Base-by-base conservation (phyloP, 2,797 vertebrate species). In the Threskiornis aethiopicus region DNA sequence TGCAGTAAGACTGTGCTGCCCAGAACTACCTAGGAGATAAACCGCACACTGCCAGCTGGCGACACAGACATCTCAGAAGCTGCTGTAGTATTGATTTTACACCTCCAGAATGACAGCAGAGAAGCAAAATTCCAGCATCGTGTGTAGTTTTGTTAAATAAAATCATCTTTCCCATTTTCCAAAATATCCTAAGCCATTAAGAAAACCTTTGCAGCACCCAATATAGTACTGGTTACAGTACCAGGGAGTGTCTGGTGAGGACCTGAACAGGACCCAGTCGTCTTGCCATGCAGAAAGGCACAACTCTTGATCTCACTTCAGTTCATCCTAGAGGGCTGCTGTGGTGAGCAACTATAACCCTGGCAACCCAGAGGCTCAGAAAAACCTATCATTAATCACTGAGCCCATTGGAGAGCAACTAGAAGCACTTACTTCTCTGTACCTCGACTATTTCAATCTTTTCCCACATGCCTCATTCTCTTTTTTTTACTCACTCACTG, bases 381-480 rank as follows among this genome's bases (percentile, higher is more conserved):
- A 86, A 93, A 92, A 8, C 12, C n/a, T 29, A 16, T 54, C 79
- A 67, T 78, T 59, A 80, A 85, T 89, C 82, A 85, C 65, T 7
- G 9, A 81, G 47, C 12, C 35, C 6, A 1, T 4, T 78, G 57
- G 47, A 92, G 37, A 93, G 71, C 31, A 49, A 41, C 66, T 73
- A 79, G 81, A 54, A 95, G 81, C 71, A 87, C 64, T 89, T 80
- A 87, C 20, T 93, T 70, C 52, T 83, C 78, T 54, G n/a, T 77
- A 51, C 66, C 64, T 92, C 3, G 2, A 55, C n/a, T 3, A 3
- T 77, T 46, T 89, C 81, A 44, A 0, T 83, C 67, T 92, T 92
- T 94, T 87, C 90, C 90, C 92, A 90, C 73, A 58, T 76, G 84
- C 55, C 51, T 96, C 71, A 39, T 89, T 66, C 70, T 89, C 29